phyloP scores from a whole-genome alignment of 2,797 vertebrate species.

The Onychomys torridus region DNA sequence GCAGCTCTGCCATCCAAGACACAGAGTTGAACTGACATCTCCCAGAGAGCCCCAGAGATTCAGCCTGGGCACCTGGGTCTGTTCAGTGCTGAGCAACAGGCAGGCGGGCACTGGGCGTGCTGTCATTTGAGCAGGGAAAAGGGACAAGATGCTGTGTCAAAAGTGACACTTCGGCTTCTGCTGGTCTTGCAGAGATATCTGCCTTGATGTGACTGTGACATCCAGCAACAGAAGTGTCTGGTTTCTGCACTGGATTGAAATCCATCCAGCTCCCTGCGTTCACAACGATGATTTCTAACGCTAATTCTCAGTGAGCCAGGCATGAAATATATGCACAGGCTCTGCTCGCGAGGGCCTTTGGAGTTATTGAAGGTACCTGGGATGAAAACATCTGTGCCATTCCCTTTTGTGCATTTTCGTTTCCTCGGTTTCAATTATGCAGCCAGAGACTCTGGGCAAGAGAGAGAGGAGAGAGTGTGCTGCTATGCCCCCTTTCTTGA shows the following conservation, averaged over 20 bases:
- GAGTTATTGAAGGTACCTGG: slow-evolving; percentile 82
- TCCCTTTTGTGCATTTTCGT: slow-evolving; percentile 66
- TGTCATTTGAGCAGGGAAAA: slow-evolving; percentile 85
- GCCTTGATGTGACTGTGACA: slow-evolving; percentile 86
- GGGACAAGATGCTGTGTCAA: slow-evolving; percentile 86
- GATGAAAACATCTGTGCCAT: slow-evolving; percentile 85
- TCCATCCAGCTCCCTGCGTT: slow-evolving; percentile 83
- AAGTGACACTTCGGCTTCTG: slow-evolving; percentile 85
- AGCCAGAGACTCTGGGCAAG: slow-evolving; percentile 75
- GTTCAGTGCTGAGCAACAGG: slow-evolving; percentile 78
- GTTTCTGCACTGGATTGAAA: slow-evolving; percentile 85
- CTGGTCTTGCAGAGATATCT: slow-evolving; percentile 85
- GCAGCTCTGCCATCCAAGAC: slow-evolving; percentile 79
- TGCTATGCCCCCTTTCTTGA: slow-evolving; percentile 52
- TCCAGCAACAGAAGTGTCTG: slow-evolving; percentile 84
- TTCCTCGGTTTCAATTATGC: slow-evolving; percentile 80
- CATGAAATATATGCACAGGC: slow-evolving; percentile 86
- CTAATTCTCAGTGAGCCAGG: slow-evolving; percentile 85
- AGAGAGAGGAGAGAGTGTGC: slow-evolving; percentile 55
- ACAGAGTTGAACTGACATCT: slow-evolving; percentile 82
- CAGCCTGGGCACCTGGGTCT: slow-evolving; percentile 83
- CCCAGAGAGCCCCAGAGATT: slow-evolving; percentile 82
- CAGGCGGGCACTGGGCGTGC: slow-evolving; percentile 73
- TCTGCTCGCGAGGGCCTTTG: slow-evolving; percentile 78
- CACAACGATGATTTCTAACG: slow-evolving; percentile 84